phyloP scores from a whole-genome alignment of 2,888 invertebrate species.

The Euplexia lucipara region DNA sequence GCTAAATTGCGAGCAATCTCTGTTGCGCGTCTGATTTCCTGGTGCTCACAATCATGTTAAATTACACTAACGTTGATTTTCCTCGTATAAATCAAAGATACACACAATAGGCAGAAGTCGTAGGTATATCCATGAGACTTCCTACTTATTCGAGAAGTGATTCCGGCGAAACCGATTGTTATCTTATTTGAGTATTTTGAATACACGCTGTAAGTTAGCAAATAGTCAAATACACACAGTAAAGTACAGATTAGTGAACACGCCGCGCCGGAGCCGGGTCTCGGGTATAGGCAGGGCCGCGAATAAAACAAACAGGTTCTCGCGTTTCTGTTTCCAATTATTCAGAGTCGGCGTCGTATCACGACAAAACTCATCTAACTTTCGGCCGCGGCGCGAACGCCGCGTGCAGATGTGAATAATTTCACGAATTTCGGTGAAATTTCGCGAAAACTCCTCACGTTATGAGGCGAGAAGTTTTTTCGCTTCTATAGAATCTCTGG shows the following conservation, averaged over 20 bases:
- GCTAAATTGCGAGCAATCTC: slow-evolving; percentile 74
- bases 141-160: not conserved
- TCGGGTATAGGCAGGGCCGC: slow-evolving; percentile 21
- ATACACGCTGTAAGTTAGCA: slow-evolving; percentile 8
- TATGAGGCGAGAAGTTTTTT: slow-evolving; percentile 65
- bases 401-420: slow-evolving; percentile 74
- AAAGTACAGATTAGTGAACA: slow-evolving; percentile 40
- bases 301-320: slow-evolving; percentile 67
- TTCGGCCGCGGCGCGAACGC: slow-evolving; percentile 66
- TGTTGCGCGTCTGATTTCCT: slow-evolving; percentile 66
- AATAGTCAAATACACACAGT: slow-evolving; percentile 31
- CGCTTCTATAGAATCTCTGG: slow-evolving; percentile 56
- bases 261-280: not conserved
- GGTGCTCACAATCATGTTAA: slow-evolving; percentile 52
- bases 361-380: slow-evolving; percentile 83
- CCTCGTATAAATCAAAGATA: slow-evolving; percentile 12
- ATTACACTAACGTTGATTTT: slow-evolving; percentile 38
- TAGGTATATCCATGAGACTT: not conserved
- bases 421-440: slow-evolving; percentile 63
- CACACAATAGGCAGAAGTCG: not conserved
- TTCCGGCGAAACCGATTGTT: not conserved
- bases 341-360: slow-evolving; percentile 69
- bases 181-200: slow-evolving; percentile 1
- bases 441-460: slow-evolving; percentile 63
- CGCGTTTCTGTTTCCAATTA: slow-evolving; percentile 76